Evolutionary conservation across 2,888 invertebrate genomes (phyloP), one percentile per base, ranked within the genome.

Genomic region (Tinea trinotella): DNA sequence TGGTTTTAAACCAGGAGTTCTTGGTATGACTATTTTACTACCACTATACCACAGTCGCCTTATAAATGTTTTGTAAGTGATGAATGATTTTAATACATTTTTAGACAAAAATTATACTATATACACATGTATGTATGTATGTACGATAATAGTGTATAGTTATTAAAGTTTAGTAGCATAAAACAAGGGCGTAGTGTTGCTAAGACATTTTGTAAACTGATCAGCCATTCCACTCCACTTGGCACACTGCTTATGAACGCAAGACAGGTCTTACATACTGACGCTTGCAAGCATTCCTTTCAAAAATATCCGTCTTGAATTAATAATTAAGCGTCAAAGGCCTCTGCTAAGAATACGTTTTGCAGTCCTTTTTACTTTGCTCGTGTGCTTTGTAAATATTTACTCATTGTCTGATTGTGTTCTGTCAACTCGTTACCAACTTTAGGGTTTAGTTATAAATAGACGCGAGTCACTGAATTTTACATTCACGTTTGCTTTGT

Each of bases 241-340:
- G 46, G 46, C 19, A 46, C 17, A 20, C 52, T 52, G 52, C 30
- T 52, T 52, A 35, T 35, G 13, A 52, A 52, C 52, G 15, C 52
- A 4, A 30, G 35, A 19, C 52, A 52, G 52, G 52, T 52, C 52
- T 17, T 13, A 30, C 24, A 30, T 30, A 20, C 50, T 52, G 46
- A 46, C 46, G 46, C 46, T 46, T 9, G 24, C 50, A 24, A 24
- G 35, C 56, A 56, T 56, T 56, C 56, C 50, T 56, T 56, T 49
- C 34, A 56, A 49, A 50, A 56, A 50, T 56, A 56, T 40, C 54
- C 54, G 13, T 36, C 35, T 50, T 19, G 56, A 56, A 56, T 56
- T 35, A 46, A 19, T 54, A 54, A 56, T 56, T 53, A 56, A 54
- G 36, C 49, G 55, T 35, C 54, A 50, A 50, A 22, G 50, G 24